Percentiles rank a stretch among this genome's conserved stretches.
phyloP scores from a whole-genome alignment of 2,888 invertebrate species.

The Lycia hirtaria region DNA sequence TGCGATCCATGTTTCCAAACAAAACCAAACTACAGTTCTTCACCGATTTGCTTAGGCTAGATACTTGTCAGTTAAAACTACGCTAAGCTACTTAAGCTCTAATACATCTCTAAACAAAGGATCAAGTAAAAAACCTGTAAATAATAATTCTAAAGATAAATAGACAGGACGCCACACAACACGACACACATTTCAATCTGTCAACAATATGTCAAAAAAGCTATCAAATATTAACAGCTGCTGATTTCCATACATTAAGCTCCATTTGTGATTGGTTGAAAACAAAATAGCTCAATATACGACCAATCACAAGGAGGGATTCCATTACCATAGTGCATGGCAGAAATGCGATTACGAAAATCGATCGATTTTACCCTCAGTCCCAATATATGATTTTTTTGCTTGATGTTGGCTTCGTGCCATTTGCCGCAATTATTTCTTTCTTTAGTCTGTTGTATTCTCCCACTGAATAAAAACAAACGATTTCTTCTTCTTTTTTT shows the following conservation, averaged over 20 bases:
- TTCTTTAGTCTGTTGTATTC: background rate
- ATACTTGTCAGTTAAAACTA: constrained; percentile 50
- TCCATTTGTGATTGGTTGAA: constrained; percentile 48
- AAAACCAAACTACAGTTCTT: constrained; percentile 38
- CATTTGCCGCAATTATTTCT: background rate
- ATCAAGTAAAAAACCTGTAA: constrained; percentile 62
- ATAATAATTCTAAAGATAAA: constrained; percentile 68
- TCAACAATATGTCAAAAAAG: constrained; percentile 45
- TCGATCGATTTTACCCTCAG: background rate
- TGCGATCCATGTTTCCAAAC: constrained; percentile 73
- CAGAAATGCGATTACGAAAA: background rate
- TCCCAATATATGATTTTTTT: too few relatives aligned
- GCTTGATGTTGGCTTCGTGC: too few relatives aligned
- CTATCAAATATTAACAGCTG: constrained; percentile 9
- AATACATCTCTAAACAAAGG: constrained; percentile 66
- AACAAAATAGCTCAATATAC: background rate
- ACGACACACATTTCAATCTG: constrained; percentile 48
- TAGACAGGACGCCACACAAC: constrained; percentile 73
- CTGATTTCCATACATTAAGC: constrained; percentile 55
- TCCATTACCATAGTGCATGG: background rate
- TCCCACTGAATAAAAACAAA: background rate
- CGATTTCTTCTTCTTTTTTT: background rate
- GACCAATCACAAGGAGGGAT: constrained; percentile 42
- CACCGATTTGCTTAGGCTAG: constrained; percentile 27
- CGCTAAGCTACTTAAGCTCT: constrained; percentile 52